These are phyloP conservation scores for Cyprinodon diabolis DNA, from an alignment of 2,797 vertebrate genomes.

Conservation along the genomic window DNA sequence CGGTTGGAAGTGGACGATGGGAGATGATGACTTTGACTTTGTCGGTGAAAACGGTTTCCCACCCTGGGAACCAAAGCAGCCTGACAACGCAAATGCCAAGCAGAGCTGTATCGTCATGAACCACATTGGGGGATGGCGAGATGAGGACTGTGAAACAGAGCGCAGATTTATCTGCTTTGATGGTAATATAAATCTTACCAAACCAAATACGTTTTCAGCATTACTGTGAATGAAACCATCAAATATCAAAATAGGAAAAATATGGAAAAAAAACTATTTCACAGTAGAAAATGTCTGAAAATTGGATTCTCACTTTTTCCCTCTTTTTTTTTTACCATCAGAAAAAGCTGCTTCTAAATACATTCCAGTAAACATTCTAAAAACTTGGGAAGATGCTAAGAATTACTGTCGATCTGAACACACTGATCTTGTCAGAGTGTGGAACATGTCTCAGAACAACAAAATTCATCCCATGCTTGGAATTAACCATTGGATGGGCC, in stretches of 20 bases:
- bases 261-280: not conserved
- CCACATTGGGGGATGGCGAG: accelerated
- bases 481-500: constrained; percentile 46
- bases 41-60: not conserved
- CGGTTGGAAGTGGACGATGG: constrained; percentile 55
- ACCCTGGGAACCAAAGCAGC: accelerated
- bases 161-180: constrained; percentile 10
- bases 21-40: not conserved
- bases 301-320: not conserved
- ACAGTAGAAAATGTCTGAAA: too few relatives aligned
- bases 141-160: accelerated
- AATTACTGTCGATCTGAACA: constrained; percentile 25
- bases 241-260: not conserved
- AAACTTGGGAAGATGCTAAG: constrained; percentile 16
- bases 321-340: constrained; percentile 7
- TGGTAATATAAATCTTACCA: constrained; percentile 23
- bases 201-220: not conserved
- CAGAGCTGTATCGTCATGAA: constrained; percentile 9
- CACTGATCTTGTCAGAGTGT: constrained; percentile 51
- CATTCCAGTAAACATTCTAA: accelerated
- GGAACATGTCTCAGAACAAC: not conserved
- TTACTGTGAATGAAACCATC: not conserved
- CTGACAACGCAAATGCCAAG: accelerated
- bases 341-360: not conserved
- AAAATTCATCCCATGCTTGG: accelerated